These are phyloP conservation scores for Hippocampus zosterae DNA, from an alignment of 2,113 vertebrate species.

Conservation along the genomic window DNA sequence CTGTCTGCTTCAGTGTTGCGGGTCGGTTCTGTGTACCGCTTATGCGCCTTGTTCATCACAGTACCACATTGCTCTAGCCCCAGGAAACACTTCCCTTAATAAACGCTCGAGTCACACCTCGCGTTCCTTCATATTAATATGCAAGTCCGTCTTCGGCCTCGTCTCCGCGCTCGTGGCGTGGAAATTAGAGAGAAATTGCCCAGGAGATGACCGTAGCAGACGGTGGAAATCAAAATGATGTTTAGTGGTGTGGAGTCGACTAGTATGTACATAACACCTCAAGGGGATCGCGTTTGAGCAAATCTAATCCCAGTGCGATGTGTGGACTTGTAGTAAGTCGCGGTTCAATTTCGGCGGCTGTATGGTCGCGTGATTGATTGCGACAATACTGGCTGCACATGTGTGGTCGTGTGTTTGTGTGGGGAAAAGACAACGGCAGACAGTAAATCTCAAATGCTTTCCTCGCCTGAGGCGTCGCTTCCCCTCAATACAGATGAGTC, in stretches of 20 bases:
- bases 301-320: conserved; percentile 15
- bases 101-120: conserved; percentile 9
- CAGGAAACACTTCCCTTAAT: conserved; percentile 11
- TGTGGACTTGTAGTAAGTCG: conserved; percentile 27
- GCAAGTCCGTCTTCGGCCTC: conserved; percentile 6
- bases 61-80: conserved; percentile 9
- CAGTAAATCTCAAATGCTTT: conserved; percentile 48
- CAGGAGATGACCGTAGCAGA: conserved; percentile 19
- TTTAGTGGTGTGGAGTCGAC: conserved; percentile 33
- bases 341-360: conserved; percentile 22
- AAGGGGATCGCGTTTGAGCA: conserved; percentile 9
- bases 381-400: conserved; percentile 35
- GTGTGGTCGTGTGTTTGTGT: conserved; percentile 47
- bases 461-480: conserved; percentile 42
- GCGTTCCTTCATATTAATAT: conserved; percentile 11
- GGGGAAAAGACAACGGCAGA: conserved; percentile 31
- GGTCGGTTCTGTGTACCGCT: conserved; percentile 43
- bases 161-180: conserved; percentile 10
- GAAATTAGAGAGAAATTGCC: conserved; percentile 38
- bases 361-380: conserved; percentile 36
- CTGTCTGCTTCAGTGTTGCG: conserved; percentile 9
- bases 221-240: conserved; percentile 34
- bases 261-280: conserved; percentile 34
- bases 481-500: conserved; percentile 37
- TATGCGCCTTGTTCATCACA: conserved; percentile 21